Base-by-base conservation (phyloP, 2,113 vertebrate genomes). In the Serilophus lunatus region DNA sequence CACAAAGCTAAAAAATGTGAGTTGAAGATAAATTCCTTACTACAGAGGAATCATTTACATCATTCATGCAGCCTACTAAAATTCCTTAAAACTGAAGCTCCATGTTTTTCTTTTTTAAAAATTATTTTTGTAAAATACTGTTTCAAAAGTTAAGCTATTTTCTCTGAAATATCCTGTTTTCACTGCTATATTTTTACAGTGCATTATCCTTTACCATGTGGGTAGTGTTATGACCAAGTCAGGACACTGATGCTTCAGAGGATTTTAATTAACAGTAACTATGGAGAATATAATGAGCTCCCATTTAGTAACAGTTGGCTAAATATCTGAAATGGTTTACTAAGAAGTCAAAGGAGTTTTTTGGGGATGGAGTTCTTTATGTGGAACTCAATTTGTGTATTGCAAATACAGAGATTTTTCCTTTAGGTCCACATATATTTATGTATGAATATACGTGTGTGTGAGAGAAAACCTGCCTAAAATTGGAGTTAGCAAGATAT, bases 381-480 rank as follows among this genome's bases (percentile, higher is more conserved):
- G 18, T 47, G 24, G 5, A n/a, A n/a, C n/a, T n/a, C n/a, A n/a
- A n/a, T n/a, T n/a, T 7, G 82, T 10, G 31, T 64, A 51, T 3
- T 60, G 24, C 8, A 78, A 78, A 84, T 29, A 33, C 3, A 61
- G 36, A 59, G 7, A 28, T 12, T 70, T 47, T 23, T 74, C 9
- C 28, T 78, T 70, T 38, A 81, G 2, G 1, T 92, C 10, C 54
- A 9, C 65, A 13, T 1, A 10, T 79, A 13, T 53, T 65, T 77
- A 3, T n/a, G 1, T 50, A 3, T 25, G 0, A 42, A 13, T 20
- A 1, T 40, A 3, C 15, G 1, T 7, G 0, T 13, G 4, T 47
- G 11, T 3, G 13, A 33, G 13, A 78, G 4, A 47, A 80, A 90
- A 66, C 4, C 6, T 86, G 23, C 4, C 23, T 35, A 17, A 44